Evolutionary conservation across 2,113 vertebrate species (phyloP), one percentile per base, ranked within the genome.

Genomic region (human): DNA sequence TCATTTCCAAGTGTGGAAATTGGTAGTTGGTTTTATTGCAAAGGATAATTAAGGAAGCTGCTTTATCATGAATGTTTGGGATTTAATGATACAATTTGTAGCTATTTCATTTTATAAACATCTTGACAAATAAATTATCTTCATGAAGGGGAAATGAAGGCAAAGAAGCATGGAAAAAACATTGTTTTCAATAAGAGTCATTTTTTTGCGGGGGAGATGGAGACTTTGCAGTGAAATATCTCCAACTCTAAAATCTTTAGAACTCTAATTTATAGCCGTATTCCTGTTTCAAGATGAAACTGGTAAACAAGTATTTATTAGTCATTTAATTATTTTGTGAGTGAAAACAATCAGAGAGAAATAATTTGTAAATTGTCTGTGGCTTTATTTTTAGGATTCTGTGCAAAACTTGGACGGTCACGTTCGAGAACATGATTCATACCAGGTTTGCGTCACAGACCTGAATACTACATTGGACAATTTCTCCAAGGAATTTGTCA

Each of bases 351-450:
- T 83, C n/a, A 88, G 93, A 80, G 27, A 83, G 38, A 80, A 72
- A 9, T 89, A 57, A 81, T 55, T 87, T 57, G 2, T 89, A 81
- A 55, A 52, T 92, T 90, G 20, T 85, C 16, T 23, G 3, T 96
- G 92, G 30, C 76, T 98, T 98, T 93, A 3, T 94, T 98, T 98
- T 48, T 97, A 99, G 98, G 97, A 86, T 90, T 95, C 97, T 17
- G 95, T 98, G 79, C 96, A 98, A 93, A 98, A 98, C 0, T 75
- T 98, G 93, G 98, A 98, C 97, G 96, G 76, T 30, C 97, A 73
- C 1, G 98, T 97, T 94, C 96, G 98, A 73, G 98, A 98, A 40
- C 98, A 98, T 13, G 94, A 96, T 11, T 85, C 89, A 27, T 98
- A 98, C 95, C 98, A 98, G 93, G 94, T 96, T 87, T 73, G 98